Conservation (phyloP, 2,888 invertebrate genomes). For the Oscheius onirici region DNA sequence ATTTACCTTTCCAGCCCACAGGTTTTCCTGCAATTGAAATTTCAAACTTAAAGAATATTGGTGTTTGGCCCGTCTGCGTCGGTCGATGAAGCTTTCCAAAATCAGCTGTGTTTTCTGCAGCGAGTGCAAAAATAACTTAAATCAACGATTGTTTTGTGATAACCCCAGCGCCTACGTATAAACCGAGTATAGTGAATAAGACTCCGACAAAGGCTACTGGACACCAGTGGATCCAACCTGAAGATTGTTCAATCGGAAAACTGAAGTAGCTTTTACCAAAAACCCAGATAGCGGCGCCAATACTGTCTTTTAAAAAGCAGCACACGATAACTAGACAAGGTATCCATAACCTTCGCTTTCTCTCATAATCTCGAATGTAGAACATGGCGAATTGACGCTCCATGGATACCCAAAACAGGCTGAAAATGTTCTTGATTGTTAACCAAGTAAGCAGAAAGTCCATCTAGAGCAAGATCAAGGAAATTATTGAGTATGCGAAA, state of each 20-base stretch:
- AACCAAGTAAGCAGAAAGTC: too few relatives aligned
- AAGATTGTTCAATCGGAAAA: not conserved
- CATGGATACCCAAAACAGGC: slow-evolving; percentile 10
- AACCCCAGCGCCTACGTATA: not conserved
- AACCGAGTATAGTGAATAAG: not conserved
- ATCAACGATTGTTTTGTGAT: too few relatives aligned
- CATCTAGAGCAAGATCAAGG: too few relatives aligned
- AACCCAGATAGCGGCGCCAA: not conserved
- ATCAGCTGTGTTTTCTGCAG: not conserved
- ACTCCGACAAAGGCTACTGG: too few relatives aligned
- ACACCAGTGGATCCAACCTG: not conserved
- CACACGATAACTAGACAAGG: not conserved
- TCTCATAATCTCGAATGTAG: slow-evolving; percentile 15
- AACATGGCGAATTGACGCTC: slow-evolving; percentile 15
- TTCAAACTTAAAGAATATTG: not conserved
- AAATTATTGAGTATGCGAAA: too few relatives aligned
- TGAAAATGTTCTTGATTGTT: not conserved
- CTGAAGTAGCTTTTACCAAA: not conserved
- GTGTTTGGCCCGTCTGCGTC: not conserved
- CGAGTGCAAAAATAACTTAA: not conserved
- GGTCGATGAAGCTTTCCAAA: not conserved
- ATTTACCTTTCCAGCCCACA: not conserved
- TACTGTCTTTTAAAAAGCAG: not conserved
- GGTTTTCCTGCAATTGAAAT: not conserved
- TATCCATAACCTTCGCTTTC: slow-evolving; percentile 1